phyloP scores from a whole-genome alignment of 2,888 invertebrate genomes.

The Mystacides longicornis region DNA sequence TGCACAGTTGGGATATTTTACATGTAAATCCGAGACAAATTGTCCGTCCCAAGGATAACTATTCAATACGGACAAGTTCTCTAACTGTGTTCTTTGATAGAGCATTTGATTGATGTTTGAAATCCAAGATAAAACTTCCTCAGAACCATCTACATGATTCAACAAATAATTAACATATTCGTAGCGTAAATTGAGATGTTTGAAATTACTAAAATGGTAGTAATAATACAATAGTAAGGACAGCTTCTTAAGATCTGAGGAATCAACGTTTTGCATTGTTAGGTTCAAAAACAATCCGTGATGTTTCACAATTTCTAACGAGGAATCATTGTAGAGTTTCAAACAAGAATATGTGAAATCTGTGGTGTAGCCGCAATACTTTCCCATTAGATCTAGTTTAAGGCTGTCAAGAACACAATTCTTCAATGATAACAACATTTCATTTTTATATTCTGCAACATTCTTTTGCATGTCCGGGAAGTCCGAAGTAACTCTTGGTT shows the following conservation, averaged over 20 bases:
- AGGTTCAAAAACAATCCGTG: conserved; percentile 40
- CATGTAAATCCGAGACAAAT: conserved; percentile 18
- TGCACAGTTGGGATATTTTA: conserved; percentile 12
- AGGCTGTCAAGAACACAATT: conserved; percentile 27
- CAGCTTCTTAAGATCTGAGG: conserved; percentile 16
- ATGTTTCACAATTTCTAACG: conserved; percentile 48
- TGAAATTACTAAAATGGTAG: conserved; percentile 35
- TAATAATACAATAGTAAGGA: conserved; percentile 35
- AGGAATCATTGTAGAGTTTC: conserved; percentile 47
- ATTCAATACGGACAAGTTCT: background rate
- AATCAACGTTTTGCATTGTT: background rate
- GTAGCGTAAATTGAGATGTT: conserved; percentile 34
- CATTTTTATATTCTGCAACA: conserved; percentile 44
- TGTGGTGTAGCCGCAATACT: conserved; percentile 8
- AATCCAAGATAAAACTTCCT: conserved; percentile 10
- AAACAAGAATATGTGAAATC: conserved; percentile 38
- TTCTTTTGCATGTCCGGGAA: conserved; percentile 37
- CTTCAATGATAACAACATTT: conserved; percentile 37
- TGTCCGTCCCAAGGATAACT: conserved; percentile 21
- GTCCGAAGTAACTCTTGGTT: conserved; percentile 41
- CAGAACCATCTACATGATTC: conserved; percentile 1
- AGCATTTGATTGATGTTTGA: conserved; percentile 9
- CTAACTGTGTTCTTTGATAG: conserved; percentile 2
- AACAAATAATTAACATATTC: conserved; percentile 12
- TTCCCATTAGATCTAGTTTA: background rate